Percentiles rank a stretch among this genome's conserved stretches.
Conservation (phyloP, 2,797 vertebrate genomes). For the Tangara arthus region DNA sequence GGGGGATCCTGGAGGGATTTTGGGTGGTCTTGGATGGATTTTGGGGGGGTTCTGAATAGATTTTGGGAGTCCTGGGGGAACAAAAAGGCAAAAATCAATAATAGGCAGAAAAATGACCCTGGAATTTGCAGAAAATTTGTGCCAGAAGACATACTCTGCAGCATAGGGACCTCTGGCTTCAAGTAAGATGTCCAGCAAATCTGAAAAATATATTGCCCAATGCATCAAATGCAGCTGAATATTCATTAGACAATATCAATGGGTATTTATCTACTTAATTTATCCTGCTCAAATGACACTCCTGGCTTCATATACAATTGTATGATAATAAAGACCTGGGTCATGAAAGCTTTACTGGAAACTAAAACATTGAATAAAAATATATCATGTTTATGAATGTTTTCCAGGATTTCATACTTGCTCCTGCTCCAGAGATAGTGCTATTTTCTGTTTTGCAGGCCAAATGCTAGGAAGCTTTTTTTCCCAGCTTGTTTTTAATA, state of each 20-base stretch:
- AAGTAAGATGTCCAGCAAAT: neutral
- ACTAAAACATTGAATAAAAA: neutral
- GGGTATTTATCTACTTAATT: neutral
- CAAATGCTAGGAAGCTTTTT: neutral
- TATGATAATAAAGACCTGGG: neutral
- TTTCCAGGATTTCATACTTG: slow-evolving; percentile 7
- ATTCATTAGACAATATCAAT: neutral
- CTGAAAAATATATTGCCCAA: neutral
- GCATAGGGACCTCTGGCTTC: neutral
- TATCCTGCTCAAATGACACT: neutral
- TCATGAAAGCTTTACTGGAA: neutral
- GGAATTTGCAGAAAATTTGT: neutral
- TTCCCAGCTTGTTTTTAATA: neutral
- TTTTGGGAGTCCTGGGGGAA: accelerated
- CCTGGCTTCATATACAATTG: neutral
- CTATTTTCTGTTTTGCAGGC: neutral
- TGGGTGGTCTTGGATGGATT: neutral
- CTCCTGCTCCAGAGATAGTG: neutral
- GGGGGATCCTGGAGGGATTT: accelerated
- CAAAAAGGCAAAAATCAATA: neutral
- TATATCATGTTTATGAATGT: neutral
- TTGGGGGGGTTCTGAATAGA: no score
- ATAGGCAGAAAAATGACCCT: neutral
- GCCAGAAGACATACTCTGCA: neutral
- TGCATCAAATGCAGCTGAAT: neutral